Base-by-base conservation (phyloP, 2,113 vertebrate genomes). In the Lipophrys pholis region DNA sequence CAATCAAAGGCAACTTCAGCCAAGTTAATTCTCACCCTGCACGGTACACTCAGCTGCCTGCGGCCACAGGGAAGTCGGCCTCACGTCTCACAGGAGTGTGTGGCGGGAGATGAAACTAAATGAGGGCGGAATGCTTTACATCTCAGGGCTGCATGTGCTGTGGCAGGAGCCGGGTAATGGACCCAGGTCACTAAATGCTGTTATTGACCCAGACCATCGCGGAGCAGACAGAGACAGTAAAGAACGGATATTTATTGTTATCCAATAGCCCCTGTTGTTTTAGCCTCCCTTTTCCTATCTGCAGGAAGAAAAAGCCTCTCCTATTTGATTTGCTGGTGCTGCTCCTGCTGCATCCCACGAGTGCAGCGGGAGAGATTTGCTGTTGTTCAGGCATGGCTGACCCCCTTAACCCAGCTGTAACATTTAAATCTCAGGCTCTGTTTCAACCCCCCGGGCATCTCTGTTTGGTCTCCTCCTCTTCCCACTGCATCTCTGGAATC, bases 211-310 rank as follows among this genome's bases (percentile, higher is more conserved):
- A 5, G 8, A 59, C 15, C 72, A 70, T 35, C 2, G 6, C 16
- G 46, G 52, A 73, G 16, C 21, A 71, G 69, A 60, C 66, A 38
- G 49, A 67, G 78, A 69, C 64, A 6, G 61, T 74, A 62, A 73
- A 84, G 61, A 77, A 77, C 12, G 38, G 53, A 63, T 70, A 83
- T 86, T 78, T 73, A 85, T 81, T 60, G 71, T 71, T 76, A 76
- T 76, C 63, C 69, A 69, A 67, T 75, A 63, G 50, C 55, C 15
- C 15, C 48, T 58, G 63, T 48, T 49, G 12, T 77, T 68, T 49
- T 17, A 36, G 57, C 30, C 14, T 61, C 11, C 38, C 17, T 54
- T 60, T 30, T 30, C 61, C 52, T 36, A 54, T 51, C 58, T 5
- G 5, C 39, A 38, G 60, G 53, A 21, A 48, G 17, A 57, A 41